Evolutionary conservation across 2,888 invertebrate genomes (phyloP), one percentile per base, ranked within the genome.

Genomic region (Oligia fasciuncula): DNA sequence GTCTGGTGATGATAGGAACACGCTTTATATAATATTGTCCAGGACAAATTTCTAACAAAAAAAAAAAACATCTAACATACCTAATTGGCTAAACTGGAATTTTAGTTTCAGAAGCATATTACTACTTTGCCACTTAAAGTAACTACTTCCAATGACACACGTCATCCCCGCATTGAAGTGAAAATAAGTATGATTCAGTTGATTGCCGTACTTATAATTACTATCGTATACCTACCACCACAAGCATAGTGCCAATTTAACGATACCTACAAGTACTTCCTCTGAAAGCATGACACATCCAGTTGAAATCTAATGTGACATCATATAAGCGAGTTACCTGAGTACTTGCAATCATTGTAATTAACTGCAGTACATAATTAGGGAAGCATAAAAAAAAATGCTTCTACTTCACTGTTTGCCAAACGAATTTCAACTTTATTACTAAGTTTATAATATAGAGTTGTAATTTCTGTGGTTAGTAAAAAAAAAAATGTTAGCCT

Each of bases 281-380:
- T n/a, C 19, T n/a, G 57, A 66, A 69, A 80, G 29, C 29, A 76
- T 88, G 85, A 88, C 79, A 80, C 87, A 87, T 68, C n/a, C 35
- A 46, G 74, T 57, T 72, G 13, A 80, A 72, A 77, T 43, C 71
- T 62, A 43, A 70, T 46, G 51, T 87, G 87, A 80, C 81, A 76
- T 88, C 87, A 85, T 77, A 17, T 9, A 57, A 66, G 54, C 66
- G 77, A 81, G 79, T 75, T 76, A 60, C 51, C 63, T 68, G 80
- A 49, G 80, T 83, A 87, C 69, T 54, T 13, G 76, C 51, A 71
- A 81, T 76, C 60, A 79, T 69, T 29, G 68, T 79, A 74, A 87
- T 89, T 82, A 79, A 76, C 72, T 46, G 57, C 66, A 35, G 65
- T 71, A 71, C 68, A 76, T 83, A 81, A 85, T 82, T 77, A 79